Evolutionary conservation across 2,888 invertebrate species (phyloP), one percentile per base, ranked within the genome.

Genomic region (Cephonodes hylas): DNA sequence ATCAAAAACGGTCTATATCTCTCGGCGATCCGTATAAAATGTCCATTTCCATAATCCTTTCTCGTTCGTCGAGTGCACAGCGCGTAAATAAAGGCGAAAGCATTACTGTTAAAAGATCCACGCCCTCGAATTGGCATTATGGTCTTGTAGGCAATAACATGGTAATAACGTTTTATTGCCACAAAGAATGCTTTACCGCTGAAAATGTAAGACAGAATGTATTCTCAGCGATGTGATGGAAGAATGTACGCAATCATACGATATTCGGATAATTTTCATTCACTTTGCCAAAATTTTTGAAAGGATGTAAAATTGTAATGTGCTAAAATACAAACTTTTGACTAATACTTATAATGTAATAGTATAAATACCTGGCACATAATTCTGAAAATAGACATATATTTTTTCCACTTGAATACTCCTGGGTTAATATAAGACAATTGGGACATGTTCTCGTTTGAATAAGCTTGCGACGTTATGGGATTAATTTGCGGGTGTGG

Each of bases 1-100:
- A 27, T 53, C 59, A 62, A 61, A 66, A 61, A 45, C 59, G 64
- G 62, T 65, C n/a, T n/a, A 25, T 60, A 60, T 60, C 48, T 42
- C 34, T 68, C 61, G 60, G 58, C 63, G 63, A 64, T 74, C 67
- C 63, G 68, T 66, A 76, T 74, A 74, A 74, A 71, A 66, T 56
- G 58, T 59, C 64, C 69, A 66, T 72, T 70, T 60, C 64, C 69
- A 70, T 71, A 71, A 71, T 73, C 70, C 70, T 62, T 68, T 66
- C 67, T 48, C 66, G 66, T 71, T 66, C 65, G 48, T 45, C 61
- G 62, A 57, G 64, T 63, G 62, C 63, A 53, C 53, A 31, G 7
- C 61, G 63, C 56, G 63, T 63, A 66, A 73, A 71, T 71, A 69
- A 68, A 66, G 45, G 23, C 42, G 56, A 48, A 53, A 44, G 46